These are phyloP conservation scores for Stenurella melanura DNA, from an alignment of 2,888 invertebrate genomes.

Conservation along the genomic window DNA sequence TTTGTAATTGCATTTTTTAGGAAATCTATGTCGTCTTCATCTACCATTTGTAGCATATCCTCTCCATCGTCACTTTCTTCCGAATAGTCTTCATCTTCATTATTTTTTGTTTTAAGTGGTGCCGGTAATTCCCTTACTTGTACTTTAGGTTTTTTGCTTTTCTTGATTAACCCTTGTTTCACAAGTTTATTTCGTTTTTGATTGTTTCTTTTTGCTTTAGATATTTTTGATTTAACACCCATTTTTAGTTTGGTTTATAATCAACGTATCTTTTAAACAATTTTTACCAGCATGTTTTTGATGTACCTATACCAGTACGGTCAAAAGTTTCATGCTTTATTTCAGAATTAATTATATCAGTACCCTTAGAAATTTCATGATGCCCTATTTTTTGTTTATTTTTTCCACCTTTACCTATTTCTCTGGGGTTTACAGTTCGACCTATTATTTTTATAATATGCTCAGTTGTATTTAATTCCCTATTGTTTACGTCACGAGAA, in stretches of 20 bases:
- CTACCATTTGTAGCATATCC: constrained; percentile 77
- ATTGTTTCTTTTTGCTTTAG: constrained; percentile 71
- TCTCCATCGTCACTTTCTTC: constrained; percentile 75
- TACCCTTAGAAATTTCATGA: no score
- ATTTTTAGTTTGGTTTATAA: constrained; percentile 9
- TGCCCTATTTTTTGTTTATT: no score
- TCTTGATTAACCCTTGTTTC: constrained; percentile 71
- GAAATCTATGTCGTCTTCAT: constrained; percentile 75
- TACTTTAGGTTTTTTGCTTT: constrained; percentile 50
- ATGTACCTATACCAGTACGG: no score
- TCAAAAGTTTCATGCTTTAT: no score
- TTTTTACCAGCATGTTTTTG: neutral
- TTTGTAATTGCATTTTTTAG: constrained; percentile 73
- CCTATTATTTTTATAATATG: no score
- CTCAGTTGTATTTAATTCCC: no score
- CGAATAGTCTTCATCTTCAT: constrained; percentile 63
- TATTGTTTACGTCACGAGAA: no score
- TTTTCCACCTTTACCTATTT: no score
- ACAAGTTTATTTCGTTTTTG: constrained; percentile 70
- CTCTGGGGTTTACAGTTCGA: no score
- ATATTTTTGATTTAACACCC: constrained; percentile 67
- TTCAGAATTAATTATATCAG: no score
- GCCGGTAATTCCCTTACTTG: constrained; percentile 33
- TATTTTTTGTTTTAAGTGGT: constrained; percentile 42
- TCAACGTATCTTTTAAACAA: neutral